Evolutionary conservation across 2,797 vertebrate species (phyloP).

Genomic region (Anas capensis): DNA sequence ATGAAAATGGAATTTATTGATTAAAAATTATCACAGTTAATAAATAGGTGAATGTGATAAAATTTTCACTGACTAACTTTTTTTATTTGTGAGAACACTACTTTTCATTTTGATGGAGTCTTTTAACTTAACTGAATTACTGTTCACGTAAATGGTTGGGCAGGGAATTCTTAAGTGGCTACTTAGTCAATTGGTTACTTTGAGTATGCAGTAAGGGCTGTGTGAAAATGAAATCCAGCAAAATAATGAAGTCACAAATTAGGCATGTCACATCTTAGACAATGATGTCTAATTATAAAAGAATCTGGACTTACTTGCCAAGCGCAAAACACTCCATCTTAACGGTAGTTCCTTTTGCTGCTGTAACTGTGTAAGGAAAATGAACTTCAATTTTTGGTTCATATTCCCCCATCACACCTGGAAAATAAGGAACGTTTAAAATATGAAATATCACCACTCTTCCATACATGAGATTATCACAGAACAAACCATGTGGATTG

Average conservation of each 20-base stretch:
- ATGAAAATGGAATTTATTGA: not conserved
- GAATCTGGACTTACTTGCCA: conserved; percentile 92
- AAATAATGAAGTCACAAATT: conserved; percentile 57
- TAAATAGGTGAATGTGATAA: not conserved
- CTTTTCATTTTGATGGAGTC: not conserved
- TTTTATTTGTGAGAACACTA: not conserved
- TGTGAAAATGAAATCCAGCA: conserved; percentile 44
- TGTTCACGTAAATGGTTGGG: not conserved
- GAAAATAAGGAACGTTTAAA: conserved; percentile 79
- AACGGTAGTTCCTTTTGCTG: conserved; percentile 91
- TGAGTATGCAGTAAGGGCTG: not conserved
- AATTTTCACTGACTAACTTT: not conserved
- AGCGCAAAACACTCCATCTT: conserved; percentile 96
- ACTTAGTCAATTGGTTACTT: conserved; percentile 30
- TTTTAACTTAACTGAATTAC: not conserved
- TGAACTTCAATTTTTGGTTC: conserved; percentile 99
- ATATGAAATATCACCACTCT: conserved; percentile 42
- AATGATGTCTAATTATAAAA: conserved; percentile 69
- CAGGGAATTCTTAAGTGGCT: conserved; percentile 29
- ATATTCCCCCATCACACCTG: conserved; percentile 98
- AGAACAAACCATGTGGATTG: not conserved
- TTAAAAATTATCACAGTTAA: not conserved
- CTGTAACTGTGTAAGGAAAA: conserved; percentile 90
- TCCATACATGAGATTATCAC: not conserved
- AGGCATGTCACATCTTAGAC: conserved; percentile 57